phyloP scores from a whole-genome alignment of 2,888 invertebrate genomes.

The Lathronympha strigana region DNA sequence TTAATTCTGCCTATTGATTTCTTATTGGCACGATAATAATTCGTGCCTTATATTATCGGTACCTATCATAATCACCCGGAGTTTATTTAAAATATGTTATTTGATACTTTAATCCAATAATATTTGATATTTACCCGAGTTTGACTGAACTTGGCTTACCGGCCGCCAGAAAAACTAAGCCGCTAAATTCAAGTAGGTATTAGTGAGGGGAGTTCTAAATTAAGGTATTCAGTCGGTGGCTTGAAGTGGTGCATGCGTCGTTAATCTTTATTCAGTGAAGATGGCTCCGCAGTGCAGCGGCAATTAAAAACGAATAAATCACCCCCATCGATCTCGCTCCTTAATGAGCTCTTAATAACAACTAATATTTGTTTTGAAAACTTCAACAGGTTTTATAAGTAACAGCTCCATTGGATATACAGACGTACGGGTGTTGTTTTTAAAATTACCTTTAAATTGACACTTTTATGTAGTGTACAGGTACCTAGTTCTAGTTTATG shows the following conservation, averaged over 20 bases:
- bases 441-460: background rate
- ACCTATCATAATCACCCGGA: too few relatives aligned
- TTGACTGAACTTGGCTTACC: background rate
- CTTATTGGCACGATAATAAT: too few relatives aligned
- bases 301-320: constrained; percentile 74
- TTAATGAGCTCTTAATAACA: constrained; percentile 38
- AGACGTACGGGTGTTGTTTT: background rate
- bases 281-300: constrained; percentile 44
- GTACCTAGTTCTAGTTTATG: too few relatives aligned
- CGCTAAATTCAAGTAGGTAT: constrained; percentile 4
- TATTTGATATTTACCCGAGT: background rate
- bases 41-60: too few relatives aligned
- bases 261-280: constrained; percentile 40
- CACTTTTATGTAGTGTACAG: too few relatives aligned
- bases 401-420: constrained; percentile 7
- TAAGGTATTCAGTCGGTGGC: constrained; percentile 21
- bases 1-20: too few relatives aligned
- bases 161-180: background rate
- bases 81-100: background rate
- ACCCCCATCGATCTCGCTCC: constrained; percentile 49
- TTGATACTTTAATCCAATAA: background rate
- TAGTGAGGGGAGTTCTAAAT: constrained; percentile 18
- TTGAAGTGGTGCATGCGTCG: constrained; percentile 36
- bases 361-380: constrained; percentile 38
- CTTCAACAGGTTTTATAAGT: constrained; percentile 20